These are phyloP conservation scores for Cirrhinus mrigala DNA, from an alignment of 2,797 vertebrate species.

Conservation along the genomic window DNA sequence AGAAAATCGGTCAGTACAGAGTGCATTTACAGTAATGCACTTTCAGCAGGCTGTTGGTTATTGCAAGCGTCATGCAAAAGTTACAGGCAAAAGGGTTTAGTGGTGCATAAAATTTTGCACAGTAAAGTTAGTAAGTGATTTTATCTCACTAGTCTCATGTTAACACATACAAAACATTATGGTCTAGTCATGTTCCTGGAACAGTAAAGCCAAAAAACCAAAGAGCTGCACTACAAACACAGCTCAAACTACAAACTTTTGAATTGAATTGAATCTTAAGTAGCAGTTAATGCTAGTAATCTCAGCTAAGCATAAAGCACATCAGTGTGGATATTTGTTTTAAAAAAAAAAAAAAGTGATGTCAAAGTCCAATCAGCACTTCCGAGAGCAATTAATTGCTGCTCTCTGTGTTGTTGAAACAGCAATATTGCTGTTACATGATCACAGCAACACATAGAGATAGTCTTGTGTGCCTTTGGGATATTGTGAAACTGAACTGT, in stretches of 20 bases:
- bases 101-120: background rate
- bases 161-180: background rate
- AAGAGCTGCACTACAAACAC: background rate
- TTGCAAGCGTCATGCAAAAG: background rate
- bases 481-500: constrained; percentile 25
- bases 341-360: constrained; percentile 1
- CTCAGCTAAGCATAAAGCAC: background rate
- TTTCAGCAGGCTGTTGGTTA: background rate
- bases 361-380: constrained; percentile 55
- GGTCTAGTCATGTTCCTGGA: background rate
- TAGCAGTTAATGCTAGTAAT: constrained; percentile 17
- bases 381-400: constrained; percentile 54
- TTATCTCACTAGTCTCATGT: background rate
- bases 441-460: constrained; percentile 39
- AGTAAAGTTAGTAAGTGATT: constrained; percentile 1
- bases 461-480: constrained; percentile 30
- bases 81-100: background rate
- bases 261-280: no score
- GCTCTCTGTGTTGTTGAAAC: constrained; percentile 47
- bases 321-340: constrained; percentile 1
- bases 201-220: background rate
- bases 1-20: background rate
- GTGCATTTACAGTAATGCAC: background rate
- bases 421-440: constrained; percentile 42
- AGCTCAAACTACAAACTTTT: no score